phyloP scores from a whole-genome alignment of 2,797 vertebrate genomes.

The Esox masquinongy region DNA sequence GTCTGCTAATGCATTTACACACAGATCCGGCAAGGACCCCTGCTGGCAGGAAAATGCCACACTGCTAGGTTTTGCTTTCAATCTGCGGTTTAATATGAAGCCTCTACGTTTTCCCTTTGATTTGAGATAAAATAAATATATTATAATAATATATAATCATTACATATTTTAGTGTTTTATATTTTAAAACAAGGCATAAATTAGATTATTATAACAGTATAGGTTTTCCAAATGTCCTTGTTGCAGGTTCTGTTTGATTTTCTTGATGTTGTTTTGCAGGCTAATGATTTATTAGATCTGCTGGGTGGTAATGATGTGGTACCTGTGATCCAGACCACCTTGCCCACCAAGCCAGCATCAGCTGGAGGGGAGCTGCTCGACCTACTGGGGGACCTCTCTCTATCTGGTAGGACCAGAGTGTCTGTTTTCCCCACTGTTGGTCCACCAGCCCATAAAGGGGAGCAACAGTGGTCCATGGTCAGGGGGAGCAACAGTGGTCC shows the following conservation, averaged over 20 bases:
- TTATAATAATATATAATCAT: no score
- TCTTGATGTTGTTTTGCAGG: constrained; percentile 71
- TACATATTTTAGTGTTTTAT: neutral
- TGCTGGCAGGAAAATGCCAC: constrained; percentile 22
- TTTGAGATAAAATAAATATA: neutral
- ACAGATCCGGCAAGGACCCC: constrained; percentile 19
- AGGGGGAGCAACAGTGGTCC: no score
- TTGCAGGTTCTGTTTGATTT: neutral
- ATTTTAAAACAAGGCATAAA: no score
- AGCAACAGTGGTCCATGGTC: no score
- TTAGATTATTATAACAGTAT: neutral
- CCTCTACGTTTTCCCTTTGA: neutral
- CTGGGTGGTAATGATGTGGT: constrained; percentile 90
- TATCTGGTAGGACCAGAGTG: constrained; percentile 78
- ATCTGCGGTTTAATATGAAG: neutral
- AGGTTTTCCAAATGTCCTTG: neutral
- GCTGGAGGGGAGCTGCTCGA: constrained; percentile 95
- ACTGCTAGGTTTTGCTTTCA: constrained; percentile 1
- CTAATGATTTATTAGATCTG: constrained; percentile 95
- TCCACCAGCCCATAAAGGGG: neutral
- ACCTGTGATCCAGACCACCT: constrained; percentile 88
- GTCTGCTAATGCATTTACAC: constrained; percentile 5
- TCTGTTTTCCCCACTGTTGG: neutral
- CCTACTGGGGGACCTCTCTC: constrained; percentile 91
- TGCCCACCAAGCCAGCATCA: constrained; percentile 86